Evolutionary conservation across 1,140 invertebrate genomes (phyloP).

Genomic region (Drosophila ogumai): DNA sequence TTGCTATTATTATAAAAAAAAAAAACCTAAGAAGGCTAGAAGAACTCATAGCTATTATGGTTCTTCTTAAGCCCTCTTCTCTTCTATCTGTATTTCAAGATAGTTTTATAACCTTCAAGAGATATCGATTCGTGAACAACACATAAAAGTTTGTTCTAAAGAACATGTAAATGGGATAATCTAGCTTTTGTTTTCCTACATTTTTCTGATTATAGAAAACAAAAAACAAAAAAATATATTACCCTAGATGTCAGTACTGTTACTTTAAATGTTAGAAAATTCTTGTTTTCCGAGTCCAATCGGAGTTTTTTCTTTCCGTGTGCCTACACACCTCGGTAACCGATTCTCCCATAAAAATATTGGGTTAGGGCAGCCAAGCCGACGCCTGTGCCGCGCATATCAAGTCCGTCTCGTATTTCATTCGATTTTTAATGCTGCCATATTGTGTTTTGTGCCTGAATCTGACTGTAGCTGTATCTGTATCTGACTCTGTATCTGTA

Average conservation of each 20-base stretch:
- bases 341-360: constrained; percentile 63
- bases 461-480: constrained; percentile 2
- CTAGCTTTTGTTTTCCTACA: background rate
- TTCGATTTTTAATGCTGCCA: constrained; percentile 63
- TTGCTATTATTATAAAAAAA: background rate
- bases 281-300: background rate
- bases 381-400: constrained; percentile 65
- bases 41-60: background rate
- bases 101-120: background rate
- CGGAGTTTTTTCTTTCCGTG: constrained; percentile 1
- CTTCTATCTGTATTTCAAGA: background rate
- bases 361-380: constrained; percentile 46
- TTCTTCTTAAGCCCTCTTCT: background rate
- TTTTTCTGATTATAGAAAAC: background rate
- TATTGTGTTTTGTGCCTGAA: constrained; percentile 25
- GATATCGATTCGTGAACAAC: background rate
- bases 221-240: background rate
- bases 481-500: constrained; percentile 12
- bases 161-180: background rate
- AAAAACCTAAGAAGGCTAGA: background rate
- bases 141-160: background rate
- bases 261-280: background rate
- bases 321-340: constrained; percentile 17
- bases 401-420: constrained; percentile 72
- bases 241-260: too few species aligned